These are phyloP conservation scores for Pristionchus arcanus DNA, from an alignment of 2,888 invertebrate genomes.

Conservation along the genomic window DNA sequence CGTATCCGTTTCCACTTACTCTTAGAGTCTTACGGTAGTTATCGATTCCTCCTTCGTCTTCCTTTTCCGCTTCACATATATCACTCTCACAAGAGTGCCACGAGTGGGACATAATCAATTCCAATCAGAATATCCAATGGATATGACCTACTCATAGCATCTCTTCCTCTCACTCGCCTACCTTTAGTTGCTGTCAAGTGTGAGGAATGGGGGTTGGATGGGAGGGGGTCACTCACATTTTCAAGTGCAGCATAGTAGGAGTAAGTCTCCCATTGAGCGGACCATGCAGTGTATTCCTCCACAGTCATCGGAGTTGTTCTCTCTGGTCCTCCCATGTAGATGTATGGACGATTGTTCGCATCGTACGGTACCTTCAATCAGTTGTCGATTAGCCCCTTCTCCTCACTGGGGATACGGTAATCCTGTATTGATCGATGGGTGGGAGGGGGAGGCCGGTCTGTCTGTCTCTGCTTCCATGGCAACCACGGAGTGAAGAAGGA, in stretches of 20 bases:
- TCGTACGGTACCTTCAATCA: conserved; percentile 54
- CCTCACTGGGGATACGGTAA: not conserved
- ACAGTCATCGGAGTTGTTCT: conserved; percentile 56
- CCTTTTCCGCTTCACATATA: not conserved
- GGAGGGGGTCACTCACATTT: conserved; percentile 44
- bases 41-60: conserved; percentile 7
- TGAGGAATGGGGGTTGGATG: not conserved
- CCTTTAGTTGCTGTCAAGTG: conserved; percentile 29
- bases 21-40: conserved; percentile 22
- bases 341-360: conserved; percentile 53
- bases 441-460: not conserved
- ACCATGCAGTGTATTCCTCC: conserved; percentile 53
- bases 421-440: conserved; percentile 24
- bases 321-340: conserved; percentile 57
- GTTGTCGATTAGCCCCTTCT: not conserved
- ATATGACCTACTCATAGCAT: not conserved
- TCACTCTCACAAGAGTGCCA: not conserved
- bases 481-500: conserved; percentile 19
- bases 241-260: conserved; percentile 54
- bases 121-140: not conserved
- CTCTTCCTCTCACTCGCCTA: conserved; percentile 23
- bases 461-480: conserved; percentile 44
- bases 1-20: conserved; percentile 40
- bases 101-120: not conserved
- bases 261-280: conserved; percentile 48